A percentile compares a stretch with the other conserved stretches of the same genome.
phyloP scores from a whole-genome alignment of 2,113 vertebrate genomes.

The Notiomystis cincta region DNA sequence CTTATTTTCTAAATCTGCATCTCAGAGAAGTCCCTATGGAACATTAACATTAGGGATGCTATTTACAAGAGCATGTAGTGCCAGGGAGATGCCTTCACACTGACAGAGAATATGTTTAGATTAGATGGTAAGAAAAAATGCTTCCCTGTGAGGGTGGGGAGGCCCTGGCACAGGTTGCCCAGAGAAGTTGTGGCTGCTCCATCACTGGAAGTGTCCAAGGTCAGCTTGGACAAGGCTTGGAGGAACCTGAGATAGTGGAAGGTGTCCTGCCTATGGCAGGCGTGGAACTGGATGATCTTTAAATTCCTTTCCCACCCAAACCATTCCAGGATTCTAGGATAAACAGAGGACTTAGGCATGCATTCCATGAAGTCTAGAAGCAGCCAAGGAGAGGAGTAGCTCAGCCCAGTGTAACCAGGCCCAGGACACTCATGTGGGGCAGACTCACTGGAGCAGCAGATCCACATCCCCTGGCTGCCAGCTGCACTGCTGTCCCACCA shows the following conservation, averaged over 20 bases:
- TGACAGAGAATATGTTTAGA: neutral
- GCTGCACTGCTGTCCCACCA: neutral
- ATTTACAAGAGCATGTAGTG: neutral
- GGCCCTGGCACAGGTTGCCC: neutral
- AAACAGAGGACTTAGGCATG: neutral
- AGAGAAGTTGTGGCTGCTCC: neutral
- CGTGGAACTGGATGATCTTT: neutral
- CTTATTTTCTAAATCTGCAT: neutral
- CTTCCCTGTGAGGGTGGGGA: neutral
- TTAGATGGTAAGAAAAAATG: neutral
- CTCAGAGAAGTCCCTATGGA: neutral
- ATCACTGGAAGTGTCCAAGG: neutral
- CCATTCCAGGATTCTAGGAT: neutral
- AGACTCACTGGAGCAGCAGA: neutral
- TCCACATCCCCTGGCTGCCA: neutral
- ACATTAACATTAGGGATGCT: neutral
- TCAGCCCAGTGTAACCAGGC: neutral
- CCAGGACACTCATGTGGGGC: no score
- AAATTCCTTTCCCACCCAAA: neutral
- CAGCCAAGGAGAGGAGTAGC: neutral
- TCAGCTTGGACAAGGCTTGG: neutral
- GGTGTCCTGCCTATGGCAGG: neutral
- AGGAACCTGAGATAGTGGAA: neutral
- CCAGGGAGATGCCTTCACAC: neutral
- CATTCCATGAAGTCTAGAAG: neutral